Conservation (phyloP, 2,797 vertebrate species). For the Scomberomorus guttatus region DNA sequence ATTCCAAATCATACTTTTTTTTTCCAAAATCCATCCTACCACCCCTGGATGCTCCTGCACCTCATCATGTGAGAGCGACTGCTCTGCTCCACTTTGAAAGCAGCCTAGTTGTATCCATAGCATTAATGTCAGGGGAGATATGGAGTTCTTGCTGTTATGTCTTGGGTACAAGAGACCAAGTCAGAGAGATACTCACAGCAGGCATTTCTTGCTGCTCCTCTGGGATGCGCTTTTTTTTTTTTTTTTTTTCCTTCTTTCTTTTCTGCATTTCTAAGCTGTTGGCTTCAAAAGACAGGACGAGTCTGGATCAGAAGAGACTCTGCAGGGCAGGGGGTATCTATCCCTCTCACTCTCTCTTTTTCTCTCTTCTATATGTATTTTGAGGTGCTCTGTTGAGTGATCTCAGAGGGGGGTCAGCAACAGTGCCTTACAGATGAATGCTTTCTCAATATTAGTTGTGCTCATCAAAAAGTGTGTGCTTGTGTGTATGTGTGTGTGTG, state of each 20-base stretch:
- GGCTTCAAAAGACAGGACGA: constrained; percentile 77
- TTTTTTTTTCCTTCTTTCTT: constrained; percentile 30
- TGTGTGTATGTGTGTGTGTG: constrained; percentile 31
- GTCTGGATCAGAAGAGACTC: constrained; percentile 76
- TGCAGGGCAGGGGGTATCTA: constrained; percentile 59
- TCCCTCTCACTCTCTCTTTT: constrained; percentile 35
- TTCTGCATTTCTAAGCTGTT: constrained; percentile 80
- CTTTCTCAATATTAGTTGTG: constrained; percentile 80
- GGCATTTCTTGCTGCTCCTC: constrained; percentile 67
- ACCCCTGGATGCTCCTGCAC: constrained; percentile 50
- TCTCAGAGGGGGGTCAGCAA: constrained; percentile 75
- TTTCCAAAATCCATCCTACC: constrained; percentile 38
- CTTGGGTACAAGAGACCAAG: constrained; percentile 62
- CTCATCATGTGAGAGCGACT: constrained; percentile 67
- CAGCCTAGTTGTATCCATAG: constrained; percentile 71
- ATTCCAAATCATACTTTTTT: not conserved
- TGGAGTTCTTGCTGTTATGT: constrained; percentile 68
- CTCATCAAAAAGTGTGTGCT: constrained; percentile 72
- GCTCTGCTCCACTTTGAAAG: constrained; percentile 69
- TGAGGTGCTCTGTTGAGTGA: constrained; percentile 72
- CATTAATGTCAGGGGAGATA: constrained; percentile 79
- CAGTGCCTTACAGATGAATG: constrained; percentile 80
- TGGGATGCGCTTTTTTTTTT: constrained; percentile 63
- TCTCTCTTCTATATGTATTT: constrained; percentile 74
- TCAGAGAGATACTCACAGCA: constrained; percentile 62